Base-by-base conservation (phyloP, 2,888 invertebrate genomes). In the Phytoseiulus persimilis region DNA sequence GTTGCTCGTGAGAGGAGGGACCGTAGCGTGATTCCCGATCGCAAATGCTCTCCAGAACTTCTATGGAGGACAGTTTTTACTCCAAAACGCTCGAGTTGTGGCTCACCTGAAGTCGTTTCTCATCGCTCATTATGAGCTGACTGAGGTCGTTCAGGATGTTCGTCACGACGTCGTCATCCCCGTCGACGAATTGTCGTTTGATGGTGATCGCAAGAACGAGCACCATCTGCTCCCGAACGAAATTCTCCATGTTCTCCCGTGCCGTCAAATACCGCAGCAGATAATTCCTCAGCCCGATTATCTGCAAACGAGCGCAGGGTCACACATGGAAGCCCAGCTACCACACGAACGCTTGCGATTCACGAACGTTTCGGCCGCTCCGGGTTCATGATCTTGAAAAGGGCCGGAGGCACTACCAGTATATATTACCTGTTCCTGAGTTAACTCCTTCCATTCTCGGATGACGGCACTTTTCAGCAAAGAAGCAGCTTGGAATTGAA, bases 141-240 rank as follows among this genome's bases (percentile, higher is more conserved):
- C 96, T 95, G 90, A 97, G 94, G 93, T 96, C 95, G 90, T 94
- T 94, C 83, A 96, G 93, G 91, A 96, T 94, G 90, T 94, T 94
- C 90, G 94, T 94, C 90, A 95, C 93, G 92, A 95, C 95, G 91
- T 94, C 93, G 18, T 95, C 95, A 90, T 94, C 94, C 92, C 96
- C 95, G 91, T 95, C 95, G 83, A 96, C 94, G 92, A 96, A 96
- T 31, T 95, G 95, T 92, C 96, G 94, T 93, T 97, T 97, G 31
- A 97, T 95, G 93, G 97, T 96, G 90, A 97, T 96, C 23, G 96
- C 96, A 91, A 97, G 95, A 89, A 96, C 95, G 94, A 95, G 93
- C 32, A 92, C 91, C 18, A 92, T 90, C 91, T 93, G 93, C 91
- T 96, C 96, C 91, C 95, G 94, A 28, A 96, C 95, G 93, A 95